Conservation (phyloP, 2,888 invertebrate genomes). For the Tetragonisca angustula region DNA sequence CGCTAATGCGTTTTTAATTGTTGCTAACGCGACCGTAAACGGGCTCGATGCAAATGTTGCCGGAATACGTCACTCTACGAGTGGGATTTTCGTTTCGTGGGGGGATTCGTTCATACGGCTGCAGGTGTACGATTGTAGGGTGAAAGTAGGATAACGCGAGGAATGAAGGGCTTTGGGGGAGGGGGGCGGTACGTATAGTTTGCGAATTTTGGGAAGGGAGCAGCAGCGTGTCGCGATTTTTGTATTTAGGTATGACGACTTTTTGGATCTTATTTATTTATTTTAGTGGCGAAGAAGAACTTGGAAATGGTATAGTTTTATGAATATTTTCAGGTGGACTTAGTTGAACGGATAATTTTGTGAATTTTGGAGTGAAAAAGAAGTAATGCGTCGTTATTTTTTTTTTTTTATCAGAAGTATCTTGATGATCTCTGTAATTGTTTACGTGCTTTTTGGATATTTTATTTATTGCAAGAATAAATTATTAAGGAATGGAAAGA, state of each 20-base stretch:
- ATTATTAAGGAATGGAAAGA: neutral
- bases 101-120: neutral
- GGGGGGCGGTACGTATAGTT: too few species aligned
- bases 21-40: conserved; percentile 50
- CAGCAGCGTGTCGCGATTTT: too few species aligned
- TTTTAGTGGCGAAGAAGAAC: too few species aligned
- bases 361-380: neutral
- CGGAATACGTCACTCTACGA: conserved; percentile 21
- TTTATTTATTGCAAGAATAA: neutral
- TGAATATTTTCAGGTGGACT: too few species aligned
- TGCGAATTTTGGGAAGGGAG: too few species aligned
- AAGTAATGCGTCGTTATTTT: neutral
- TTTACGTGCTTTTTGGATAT: neutral
- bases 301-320: too few species aligned
- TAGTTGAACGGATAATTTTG: neutral
- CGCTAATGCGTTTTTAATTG: conserved; percentile 71
- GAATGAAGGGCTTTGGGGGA: neutral
- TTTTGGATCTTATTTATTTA: too few species aligned
- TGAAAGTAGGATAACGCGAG: neutral
- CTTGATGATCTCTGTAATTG: neutral
- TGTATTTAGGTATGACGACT: too few species aligned
- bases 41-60: conserved; percentile 50
- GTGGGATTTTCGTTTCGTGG: neutral
- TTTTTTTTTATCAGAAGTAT: neutral
- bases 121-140: neutral